These are phyloP conservation scores for Philereme transversata DNA, from an alignment of 2,888 invertebrate genomes.

Conservation along the genomic window DNA sequence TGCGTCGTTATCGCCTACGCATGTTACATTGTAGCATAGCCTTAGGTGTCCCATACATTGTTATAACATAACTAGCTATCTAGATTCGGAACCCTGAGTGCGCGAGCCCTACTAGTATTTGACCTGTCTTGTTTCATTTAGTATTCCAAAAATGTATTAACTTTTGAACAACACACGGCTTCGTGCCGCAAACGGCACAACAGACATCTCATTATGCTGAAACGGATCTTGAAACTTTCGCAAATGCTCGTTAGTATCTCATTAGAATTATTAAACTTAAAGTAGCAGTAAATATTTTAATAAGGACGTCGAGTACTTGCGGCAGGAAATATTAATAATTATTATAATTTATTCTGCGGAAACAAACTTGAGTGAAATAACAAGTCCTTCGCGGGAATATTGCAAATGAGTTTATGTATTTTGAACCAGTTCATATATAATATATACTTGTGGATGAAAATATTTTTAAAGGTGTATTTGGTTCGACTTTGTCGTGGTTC, in stretches of 20 bases:
- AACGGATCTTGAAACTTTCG: slow-evolving; percentile 19
- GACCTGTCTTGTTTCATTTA: not conserved
- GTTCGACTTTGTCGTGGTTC: no score
- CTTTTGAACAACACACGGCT: not conserved
- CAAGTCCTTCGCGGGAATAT: slow-evolving; percentile 35
- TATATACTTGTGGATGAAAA: no score
- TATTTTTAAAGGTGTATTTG: no score
- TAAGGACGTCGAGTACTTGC: slow-evolving; percentile 28
- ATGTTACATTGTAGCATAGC: no score
- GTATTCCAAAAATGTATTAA: no score
- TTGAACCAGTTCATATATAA: slow-evolving; percentile 25
- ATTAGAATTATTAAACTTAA: slow-evolving; percentile 24
- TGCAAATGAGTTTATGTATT: slow-evolving; percentile 41
- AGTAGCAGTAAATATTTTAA: slow-evolving; percentile 35
- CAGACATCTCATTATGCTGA: slow-evolving; percentile 13
- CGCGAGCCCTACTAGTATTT: no score
- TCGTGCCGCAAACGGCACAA: not conserved
- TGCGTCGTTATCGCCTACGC: no score
- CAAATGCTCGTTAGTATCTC: slow-evolving; percentile 21
- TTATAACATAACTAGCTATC: no score
- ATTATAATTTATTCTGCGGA: slow-evolving; percentile 49
- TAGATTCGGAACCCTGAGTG: no score
- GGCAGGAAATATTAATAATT: slow-evolving; percentile 41
- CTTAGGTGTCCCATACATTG: no score
- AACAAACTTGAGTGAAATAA: slow-evolving; percentile 41